Conservation (phyloP, 1,140 invertebrate genomes). For the Trichomalopsis sarcophagae region DNA sequence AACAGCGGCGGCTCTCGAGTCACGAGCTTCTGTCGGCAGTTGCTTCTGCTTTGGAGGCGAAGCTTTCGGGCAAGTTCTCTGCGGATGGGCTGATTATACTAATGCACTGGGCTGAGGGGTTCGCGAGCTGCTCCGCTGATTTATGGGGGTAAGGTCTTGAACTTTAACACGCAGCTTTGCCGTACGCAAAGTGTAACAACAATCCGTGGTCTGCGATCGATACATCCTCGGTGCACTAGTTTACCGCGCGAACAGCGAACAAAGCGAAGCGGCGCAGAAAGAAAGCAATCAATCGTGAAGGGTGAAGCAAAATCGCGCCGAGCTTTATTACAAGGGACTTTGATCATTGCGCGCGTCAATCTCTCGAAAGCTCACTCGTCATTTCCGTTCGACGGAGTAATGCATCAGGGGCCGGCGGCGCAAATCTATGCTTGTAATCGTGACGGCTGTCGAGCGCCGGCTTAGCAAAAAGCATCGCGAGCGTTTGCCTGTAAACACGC, state of each 20-base stretch:
- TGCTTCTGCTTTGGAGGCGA: no score
- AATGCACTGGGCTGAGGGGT: not conserved
- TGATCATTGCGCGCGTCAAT: constrained; percentile 38
- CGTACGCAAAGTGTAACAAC: no score
- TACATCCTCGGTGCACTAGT: no score
- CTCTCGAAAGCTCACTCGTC: constrained; percentile 48
- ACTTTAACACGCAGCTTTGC: not conserved
- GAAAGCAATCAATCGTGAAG: constrained; percentile 26
- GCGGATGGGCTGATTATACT: not conserved
- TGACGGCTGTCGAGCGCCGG: constrained; percentile 6
- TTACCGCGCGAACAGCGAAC: not conserved
- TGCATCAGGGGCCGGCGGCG: constrained; percentile 32
- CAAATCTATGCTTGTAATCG: constrained; percentile 41
- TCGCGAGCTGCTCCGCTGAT: not conserved
- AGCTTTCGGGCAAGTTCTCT: not conserved
- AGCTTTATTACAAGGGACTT: constrained; percentile 46
- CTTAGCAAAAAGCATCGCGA: not conserved
- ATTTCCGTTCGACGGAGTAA: constrained; percentile 46
- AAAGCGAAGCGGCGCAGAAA: not conserved
- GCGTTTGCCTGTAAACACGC: not conserved
- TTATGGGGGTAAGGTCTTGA: not conserved
- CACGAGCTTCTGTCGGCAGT: not conserved
- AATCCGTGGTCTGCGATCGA: no score
- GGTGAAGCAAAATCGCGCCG: constrained; percentile 6
- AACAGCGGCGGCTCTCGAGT: not conserved